Conservation (phyloP, 53 echinoderm and acorn worm species). For the Actinopyga echinites region DNA sequence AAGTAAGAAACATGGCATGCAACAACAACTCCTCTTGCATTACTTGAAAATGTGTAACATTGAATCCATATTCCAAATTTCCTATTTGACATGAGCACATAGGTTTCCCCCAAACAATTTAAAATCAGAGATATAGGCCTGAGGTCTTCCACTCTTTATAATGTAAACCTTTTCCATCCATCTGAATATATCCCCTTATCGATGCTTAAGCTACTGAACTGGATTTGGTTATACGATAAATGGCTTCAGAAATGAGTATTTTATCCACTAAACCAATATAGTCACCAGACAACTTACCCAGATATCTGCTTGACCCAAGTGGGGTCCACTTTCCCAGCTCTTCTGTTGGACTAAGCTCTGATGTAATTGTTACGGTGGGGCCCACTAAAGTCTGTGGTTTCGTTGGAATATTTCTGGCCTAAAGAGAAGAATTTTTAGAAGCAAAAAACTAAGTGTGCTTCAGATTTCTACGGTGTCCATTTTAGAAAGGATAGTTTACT, state of each 20-base stretch:
- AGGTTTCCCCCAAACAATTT: too few relatives aligned
- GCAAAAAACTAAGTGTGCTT: background rate
- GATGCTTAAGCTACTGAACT: too few relatives aligned
- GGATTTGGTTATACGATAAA: background rate
- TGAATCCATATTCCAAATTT: too few relatives aligned
- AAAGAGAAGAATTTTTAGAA: background rate
- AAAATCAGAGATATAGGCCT: too few relatives aligned
- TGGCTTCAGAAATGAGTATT: background rate
- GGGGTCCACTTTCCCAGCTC: constrained; percentile 73
- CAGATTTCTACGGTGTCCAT: background rate
- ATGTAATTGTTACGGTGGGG: constrained; percentile 92
- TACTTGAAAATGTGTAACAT: too few relatives aligned
- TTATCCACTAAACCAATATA: background rate
- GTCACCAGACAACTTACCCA: background rate
- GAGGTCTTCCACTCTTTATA: too few relatives aligned
- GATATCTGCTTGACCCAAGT: constrained; percentile 31
- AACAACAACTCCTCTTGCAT: too few relatives aligned
- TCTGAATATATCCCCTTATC: too few relatives aligned
- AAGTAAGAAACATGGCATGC: too few relatives aligned
- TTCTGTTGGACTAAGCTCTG: constrained; percentile 82
- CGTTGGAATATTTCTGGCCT: constrained; percentile 9
- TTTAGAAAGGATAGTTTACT: too few relatives aligned
- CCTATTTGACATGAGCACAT: too few relatives aligned
- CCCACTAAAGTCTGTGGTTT: constrained; percentile 60
- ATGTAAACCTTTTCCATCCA: too few relatives aligned